A percentile compares a stretch with the other conserved stretches of the same genome.
phyloP scores from a whole-genome alignment of 2,113 vertebrate species.

The Puffinus mauretanicus region DNA sequence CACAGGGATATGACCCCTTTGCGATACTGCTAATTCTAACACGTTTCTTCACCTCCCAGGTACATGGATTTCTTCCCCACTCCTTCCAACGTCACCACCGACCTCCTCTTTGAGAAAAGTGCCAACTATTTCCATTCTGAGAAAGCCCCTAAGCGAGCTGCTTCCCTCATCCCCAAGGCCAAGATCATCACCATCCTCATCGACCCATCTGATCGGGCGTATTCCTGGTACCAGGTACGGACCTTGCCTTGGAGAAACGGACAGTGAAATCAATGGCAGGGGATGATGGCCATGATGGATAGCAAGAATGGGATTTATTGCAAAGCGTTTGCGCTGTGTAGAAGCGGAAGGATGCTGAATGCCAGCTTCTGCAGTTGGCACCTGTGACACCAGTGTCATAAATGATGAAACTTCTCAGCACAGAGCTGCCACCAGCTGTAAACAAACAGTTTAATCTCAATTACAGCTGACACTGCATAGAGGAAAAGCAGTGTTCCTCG shows the following conservation, averaged over 20 bases:
- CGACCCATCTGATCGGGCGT: constrained; percentile 93
- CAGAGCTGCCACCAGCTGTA: constrained; percentile 22
- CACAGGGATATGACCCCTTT: neutral
- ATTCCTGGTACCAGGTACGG: constrained; percentile 97
- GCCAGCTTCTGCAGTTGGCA: constrained; percentile 14
- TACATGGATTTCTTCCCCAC: constrained; percentile 97
- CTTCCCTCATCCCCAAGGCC: constrained; percentile 90
- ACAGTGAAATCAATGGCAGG: neutral
- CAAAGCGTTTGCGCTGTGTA: neutral
- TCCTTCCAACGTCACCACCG: constrained; percentile 86
- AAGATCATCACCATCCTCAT: constrained; percentile 98
- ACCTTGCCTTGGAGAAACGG: accelerated
- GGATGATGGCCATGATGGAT: neutral
- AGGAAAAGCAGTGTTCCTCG: neutral
- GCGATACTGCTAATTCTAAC: neutral
- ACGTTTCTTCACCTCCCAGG: constrained; percentile 71
- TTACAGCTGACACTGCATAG: neutral
- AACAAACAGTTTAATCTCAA: constrained; percentile 43
- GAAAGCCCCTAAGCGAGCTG: constrained; percentile 87
- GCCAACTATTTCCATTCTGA: constrained; percentile 96
- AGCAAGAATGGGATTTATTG: neutral
- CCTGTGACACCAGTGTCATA: constrained; percentile 1
- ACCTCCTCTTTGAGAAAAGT: constrained; percentile 96
- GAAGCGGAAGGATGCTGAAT: neutral
- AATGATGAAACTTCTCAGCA: constrained; percentile 3